Evolutionary conservation across 2,888 invertebrate genomes (phyloP).

Genomic region (Amiota communis): DNA sequence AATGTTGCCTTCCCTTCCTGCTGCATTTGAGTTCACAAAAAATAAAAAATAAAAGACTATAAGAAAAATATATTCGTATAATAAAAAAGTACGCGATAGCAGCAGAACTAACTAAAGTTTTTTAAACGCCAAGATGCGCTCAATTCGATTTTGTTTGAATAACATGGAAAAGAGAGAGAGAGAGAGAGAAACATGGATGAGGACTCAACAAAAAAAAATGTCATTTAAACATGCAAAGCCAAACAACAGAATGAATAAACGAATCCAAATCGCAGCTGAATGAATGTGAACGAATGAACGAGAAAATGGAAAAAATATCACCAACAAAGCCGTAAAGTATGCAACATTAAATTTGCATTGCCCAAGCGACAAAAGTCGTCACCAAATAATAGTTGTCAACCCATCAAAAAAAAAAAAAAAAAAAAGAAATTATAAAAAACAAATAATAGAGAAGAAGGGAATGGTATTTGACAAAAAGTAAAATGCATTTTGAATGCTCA

Average conservation of each 20-base stretch:
- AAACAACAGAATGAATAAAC: constrained; percentile 1
- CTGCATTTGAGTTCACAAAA: background rate
- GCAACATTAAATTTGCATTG: constrained; percentile 57
- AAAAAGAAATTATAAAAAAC: constrained; percentile 39
- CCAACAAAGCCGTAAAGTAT: constrained; percentile 41
- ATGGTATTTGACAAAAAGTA: no score
- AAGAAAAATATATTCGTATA: background rate
- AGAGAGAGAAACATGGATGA: no score
- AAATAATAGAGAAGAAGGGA: background rate
- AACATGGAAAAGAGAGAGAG: no score
- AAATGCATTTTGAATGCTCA: constrained; percentile 28
- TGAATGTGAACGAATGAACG: background rate
- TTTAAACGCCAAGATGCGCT: constrained; percentile 3
- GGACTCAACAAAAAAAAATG: constrained; percentile 4
- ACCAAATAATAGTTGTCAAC: constrained; percentile 24
- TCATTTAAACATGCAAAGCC: constrained; percentile 38
- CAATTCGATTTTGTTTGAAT: constrained; percentile 10
- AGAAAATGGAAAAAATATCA: constrained; percentile 13
- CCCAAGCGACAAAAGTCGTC: constrained; percentile 28
- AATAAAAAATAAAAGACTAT: background rate
- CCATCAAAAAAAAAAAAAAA: constrained; percentile 19
- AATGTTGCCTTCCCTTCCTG: constrained; percentile 15
- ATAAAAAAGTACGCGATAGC: no score
- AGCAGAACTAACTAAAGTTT: background rate
- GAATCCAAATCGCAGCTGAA: background rate